These are phyloP conservation scores for Calcarius lapponicus DNA, from an alignment of 2,797 vertebrate species.

Conservation along the genomic window DNA sequence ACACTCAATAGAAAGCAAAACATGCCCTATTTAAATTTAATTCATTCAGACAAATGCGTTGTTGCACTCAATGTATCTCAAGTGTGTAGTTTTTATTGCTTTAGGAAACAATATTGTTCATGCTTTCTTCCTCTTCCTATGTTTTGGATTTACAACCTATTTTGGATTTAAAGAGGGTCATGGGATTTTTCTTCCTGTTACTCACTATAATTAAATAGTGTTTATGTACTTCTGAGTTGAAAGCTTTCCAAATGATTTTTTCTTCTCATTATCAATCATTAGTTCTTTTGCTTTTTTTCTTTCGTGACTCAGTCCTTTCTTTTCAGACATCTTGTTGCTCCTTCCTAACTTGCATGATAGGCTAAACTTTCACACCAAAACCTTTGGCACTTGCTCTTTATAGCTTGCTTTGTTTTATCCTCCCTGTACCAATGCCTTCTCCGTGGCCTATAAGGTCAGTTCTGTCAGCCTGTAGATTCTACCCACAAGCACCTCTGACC, in stretches of 20 bases:
- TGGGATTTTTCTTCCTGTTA: constrained; percentile 59
- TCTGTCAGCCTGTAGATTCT: neutral
- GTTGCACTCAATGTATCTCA: neutral
- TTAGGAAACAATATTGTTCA: constrained; percentile 51
- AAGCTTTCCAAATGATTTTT: neutral
- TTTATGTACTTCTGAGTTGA: neutral
- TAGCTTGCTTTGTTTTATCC: neutral
- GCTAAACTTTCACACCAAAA: neutral
- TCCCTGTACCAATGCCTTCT: neutral
- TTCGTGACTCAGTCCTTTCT: neutral
- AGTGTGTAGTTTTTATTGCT: constrained; percentile 31
- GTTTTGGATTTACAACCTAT: constrained; percentile 21
- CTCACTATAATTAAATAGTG: constrained; percentile 7
- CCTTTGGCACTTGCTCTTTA: neutral
- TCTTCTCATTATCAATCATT: neutral
- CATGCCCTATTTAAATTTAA: neutral
- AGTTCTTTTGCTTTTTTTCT: neutral
- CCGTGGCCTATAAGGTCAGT: neutral
- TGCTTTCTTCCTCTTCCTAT: constrained; percentile 37
- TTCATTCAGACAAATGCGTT: neutral
- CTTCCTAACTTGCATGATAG: neutral
- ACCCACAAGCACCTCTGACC: neutral
- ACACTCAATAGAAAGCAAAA: neutral
- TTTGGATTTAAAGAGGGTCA: constrained; percentile 34
- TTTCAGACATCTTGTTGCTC: neutral